Evolutionary conservation across 2,797 vertebrate species (phyloP).

Genomic region (Orestias chungarensis): DNA sequence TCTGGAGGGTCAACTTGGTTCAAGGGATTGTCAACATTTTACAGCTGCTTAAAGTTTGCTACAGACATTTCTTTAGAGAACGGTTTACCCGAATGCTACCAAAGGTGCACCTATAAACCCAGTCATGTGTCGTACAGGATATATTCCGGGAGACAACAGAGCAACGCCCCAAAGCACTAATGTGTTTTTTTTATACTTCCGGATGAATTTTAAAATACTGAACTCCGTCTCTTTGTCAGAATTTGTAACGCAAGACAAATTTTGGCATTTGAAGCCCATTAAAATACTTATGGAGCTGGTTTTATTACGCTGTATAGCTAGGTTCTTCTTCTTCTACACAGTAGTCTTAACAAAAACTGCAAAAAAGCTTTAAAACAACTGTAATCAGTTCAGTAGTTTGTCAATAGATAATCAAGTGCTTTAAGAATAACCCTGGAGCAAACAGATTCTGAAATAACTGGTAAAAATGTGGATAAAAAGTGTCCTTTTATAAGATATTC

Average conservation of each 20-base stretch:
- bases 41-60: neutral
- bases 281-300: neutral
- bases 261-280: neutral
- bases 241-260: neutral
- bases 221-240: neutral
- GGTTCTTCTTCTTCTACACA: too few species aligned
- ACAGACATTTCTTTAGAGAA: neutral
- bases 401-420: neutral
- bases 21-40: neutral
- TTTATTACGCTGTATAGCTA: constrained; percentile 26
- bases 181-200: too few species aligned
- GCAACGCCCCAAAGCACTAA: neutral
- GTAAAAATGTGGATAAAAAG: too few species aligned
- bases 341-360: constrained; percentile 22
- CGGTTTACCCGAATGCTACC: neutral
- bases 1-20: neutral
- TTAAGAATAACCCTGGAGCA: neutral
- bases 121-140: neutral
- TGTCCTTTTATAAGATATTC: too few species aligned
- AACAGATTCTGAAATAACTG: too few species aligned
- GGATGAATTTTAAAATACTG: neutral
- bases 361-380: neutral
- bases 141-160: neutral
- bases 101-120: neutral
- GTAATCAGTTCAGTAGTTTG: neutral